phyloP scores from a whole-genome alignment of 2,797 vertebrate species.

The Vultur gryphus region DNA sequence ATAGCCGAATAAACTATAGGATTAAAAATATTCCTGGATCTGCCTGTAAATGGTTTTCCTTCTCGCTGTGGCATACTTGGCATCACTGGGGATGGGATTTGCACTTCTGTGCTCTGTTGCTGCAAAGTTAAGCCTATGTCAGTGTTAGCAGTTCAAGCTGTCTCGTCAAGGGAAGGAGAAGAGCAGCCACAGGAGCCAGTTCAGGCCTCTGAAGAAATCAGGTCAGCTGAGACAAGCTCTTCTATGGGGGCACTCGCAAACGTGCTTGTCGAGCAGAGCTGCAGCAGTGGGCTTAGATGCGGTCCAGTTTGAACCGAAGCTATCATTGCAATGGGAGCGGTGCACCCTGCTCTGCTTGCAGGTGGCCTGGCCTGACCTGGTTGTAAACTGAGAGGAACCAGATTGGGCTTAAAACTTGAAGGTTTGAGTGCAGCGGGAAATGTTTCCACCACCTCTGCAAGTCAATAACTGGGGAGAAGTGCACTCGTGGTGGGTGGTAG shows the following conservation, averaged over 20 bases:
- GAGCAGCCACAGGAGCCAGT: neutral
- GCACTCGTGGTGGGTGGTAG: neutral
- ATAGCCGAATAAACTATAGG: neutral
- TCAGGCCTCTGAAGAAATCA: neutral
- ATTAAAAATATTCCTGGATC: neutral
- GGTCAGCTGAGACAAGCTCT: neutral
- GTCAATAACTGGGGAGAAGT: neutral
- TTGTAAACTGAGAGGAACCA: neutral
- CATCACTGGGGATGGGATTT: neutral
- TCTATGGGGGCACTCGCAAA: neutral
- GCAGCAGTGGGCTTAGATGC: neutral
- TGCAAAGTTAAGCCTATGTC: neutral
- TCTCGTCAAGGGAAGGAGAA: neutral
- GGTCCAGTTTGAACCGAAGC: neutral
- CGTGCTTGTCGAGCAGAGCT: neutral
- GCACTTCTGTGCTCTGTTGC: neutral
- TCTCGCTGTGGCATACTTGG: neutral
- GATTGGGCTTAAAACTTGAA: neutral
- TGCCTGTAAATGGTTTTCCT: neutral
- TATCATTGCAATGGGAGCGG: neutral
- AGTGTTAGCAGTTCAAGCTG: neutral
- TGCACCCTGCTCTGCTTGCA: neutral
- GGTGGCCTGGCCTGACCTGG: neutral
- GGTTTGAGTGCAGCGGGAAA: neutral
- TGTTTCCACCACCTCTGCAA: neutral